Conservation (phyloP, 2,113 vertebrate species). For the Procavia capensis region DNA sequence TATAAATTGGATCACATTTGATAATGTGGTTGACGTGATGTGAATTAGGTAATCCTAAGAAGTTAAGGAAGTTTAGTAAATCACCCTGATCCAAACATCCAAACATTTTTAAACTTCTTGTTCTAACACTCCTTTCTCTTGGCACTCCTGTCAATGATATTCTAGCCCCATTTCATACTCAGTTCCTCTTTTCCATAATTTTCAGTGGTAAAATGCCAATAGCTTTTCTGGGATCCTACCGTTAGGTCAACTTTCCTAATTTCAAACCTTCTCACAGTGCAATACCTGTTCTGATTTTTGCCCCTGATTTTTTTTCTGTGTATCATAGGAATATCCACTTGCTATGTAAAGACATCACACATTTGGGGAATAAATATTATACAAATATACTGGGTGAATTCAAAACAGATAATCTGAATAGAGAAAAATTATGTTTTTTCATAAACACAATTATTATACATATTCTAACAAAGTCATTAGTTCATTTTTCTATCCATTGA, state of each 20-base stretch:
- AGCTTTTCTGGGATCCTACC: conserved; percentile 75
- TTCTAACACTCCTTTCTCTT: neutral
- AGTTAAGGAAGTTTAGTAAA: neutral
- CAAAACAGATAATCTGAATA: conserved; percentile 6
- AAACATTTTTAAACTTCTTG: neutral
- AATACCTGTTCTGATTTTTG: conserved; percentile 78
- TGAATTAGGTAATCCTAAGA: conserved; percentile 2
- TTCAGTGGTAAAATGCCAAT: conserved; percentile 76
- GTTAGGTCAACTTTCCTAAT: conserved; percentile 77
- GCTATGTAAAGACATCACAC: conserved; percentile 58
- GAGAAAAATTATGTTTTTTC: neutral
- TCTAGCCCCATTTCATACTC: conserved; percentile 30
- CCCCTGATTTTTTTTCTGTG: conserved; percentile 71
- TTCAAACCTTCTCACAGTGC: conserved; percentile 80
- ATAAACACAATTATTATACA: neutral
- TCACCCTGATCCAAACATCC: neutral
- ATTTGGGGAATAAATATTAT: conserved; percentile 34
- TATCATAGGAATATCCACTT: conserved; percentile 67
- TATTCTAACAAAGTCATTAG: neutral
- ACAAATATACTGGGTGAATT: conserved; percentile 23
- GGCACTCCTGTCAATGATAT: neutral
- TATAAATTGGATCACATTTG: neutral
- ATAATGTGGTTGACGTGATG: neutral
- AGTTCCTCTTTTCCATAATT: conserved; percentile 68
- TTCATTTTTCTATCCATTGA: neutral